Evolutionary conservation across 2,113 vertebrate species (phyloP).

Genomic region (Cinclus mexicanus): DNA sequence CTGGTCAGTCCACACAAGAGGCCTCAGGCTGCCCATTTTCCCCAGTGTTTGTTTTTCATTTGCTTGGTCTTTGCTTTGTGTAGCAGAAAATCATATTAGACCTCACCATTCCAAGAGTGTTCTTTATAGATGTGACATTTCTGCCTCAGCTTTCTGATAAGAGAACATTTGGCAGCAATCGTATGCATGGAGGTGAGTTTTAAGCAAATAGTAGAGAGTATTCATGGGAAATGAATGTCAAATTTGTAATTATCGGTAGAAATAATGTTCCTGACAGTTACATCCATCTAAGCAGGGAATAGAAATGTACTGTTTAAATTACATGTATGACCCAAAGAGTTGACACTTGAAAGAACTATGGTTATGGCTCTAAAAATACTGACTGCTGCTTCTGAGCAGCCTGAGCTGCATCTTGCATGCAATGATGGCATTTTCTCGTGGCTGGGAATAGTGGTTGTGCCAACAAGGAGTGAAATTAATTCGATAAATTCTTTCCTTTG

Average conservation of each 20-base stretch:
- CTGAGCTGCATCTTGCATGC: background rate
- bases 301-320: constrained; percentile 58
- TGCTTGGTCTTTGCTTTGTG: background rate
- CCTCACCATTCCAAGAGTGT: background rate
- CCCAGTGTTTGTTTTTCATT: background rate
- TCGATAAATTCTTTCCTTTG: background rate
- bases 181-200: constrained; percentile 21
- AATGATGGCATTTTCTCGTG: background rate
- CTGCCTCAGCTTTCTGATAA: constrained; percentile 7
- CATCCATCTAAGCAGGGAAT: constrained; percentile 47
- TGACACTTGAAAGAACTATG: constrained; percentile 30
- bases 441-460: background rate
- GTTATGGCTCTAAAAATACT: constrained; percentile 45
- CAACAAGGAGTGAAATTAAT: constrained; percentile 18
- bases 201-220: constrained; percentile 37
- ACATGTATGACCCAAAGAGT: constrained; percentile 50
- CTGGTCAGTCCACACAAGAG: background rate
- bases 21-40: background rate
- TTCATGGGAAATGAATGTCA: constrained; percentile 64
- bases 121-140: background rate
- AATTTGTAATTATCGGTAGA: constrained; percentile 54
- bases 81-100: background rate
- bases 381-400: background rate
- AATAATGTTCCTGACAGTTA: constrained; percentile 59
- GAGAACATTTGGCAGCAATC: constrained; percentile 18